phyloP scores from a whole-genome alignment of 64 coral and sea anemone species.

The Dendronephthya gigantea region DNA sequence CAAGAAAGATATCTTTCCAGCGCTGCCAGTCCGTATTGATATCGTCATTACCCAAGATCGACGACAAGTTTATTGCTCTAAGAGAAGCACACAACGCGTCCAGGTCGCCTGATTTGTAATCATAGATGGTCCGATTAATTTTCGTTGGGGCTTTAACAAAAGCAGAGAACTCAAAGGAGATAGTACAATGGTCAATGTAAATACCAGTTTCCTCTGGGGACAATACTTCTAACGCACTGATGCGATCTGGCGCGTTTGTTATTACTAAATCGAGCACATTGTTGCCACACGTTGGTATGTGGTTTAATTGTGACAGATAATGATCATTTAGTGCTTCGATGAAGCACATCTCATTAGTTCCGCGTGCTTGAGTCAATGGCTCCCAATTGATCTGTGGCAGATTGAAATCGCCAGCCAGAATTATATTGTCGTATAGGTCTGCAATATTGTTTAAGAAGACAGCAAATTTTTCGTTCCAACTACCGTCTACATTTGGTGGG shows the following conservation, averaged over 20 bases:
- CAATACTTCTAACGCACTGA: conserved; percentile 28
- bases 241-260: conserved; percentile 27
- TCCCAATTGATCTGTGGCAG: conserved; percentile 31
- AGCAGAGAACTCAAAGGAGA: neutral
- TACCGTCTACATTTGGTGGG: neutral
- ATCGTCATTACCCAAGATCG: conserved; percentile 14
- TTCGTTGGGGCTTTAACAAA: neutral
- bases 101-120: neutral
- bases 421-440: neutral
- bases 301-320: conserved; percentile 37
- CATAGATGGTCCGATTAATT: neutral
- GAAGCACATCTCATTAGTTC: conserved; percentile 21
- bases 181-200: too few species aligned
- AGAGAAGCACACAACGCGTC: conserved; percentile 29
- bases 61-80: neutral
- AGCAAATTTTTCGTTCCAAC: neutral
- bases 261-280: conserved; percentile 27
- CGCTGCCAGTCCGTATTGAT: conserved; percentile 19
- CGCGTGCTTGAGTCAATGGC: neutral
- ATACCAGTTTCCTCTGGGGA: neutral
- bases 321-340: conserved; percentile 7
- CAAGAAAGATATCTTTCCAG: neutral
- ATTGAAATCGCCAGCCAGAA: conserved; percentile 20
- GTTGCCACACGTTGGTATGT: neutral
- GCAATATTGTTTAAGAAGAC: neutral